These are phyloP conservation scores for Poeciliopsis retropinna DNA, from an alignment of 2,113 vertebrate genomes.

Conservation along the genomic window DNA sequence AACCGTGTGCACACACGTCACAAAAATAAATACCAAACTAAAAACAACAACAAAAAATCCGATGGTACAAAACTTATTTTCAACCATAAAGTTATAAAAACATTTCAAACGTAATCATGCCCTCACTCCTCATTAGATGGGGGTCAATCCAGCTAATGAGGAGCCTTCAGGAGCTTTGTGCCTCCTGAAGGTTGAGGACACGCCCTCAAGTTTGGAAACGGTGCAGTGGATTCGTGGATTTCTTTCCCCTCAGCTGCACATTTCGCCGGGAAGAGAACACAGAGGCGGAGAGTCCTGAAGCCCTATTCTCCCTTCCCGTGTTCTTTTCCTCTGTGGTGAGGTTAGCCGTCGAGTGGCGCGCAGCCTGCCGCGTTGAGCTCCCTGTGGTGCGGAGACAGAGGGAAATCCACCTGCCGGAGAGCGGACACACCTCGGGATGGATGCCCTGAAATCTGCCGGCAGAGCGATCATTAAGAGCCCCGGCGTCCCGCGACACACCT, in stretches of 20 bases:
- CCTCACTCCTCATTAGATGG: neutral
- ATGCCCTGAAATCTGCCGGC: conserved; percentile 87
- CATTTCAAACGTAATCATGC: neutral
- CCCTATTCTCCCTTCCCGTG: neutral
- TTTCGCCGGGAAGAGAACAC: neutral
- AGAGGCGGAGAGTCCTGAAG: conserved; percentile 16
- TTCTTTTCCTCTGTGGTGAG: conserved; percentile 9
- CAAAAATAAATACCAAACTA: neutral
- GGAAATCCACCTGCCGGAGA: conserved; percentile 66
- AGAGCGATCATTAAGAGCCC: conserved; percentile 89
- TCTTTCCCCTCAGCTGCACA: conserved; percentile 18
- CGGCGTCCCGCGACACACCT: conserved; percentile 84
- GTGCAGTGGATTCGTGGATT: conserved; percentile 19
- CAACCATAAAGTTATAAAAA: neutral
- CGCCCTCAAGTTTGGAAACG: conserved; percentile 63
- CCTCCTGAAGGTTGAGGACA: conserved; percentile 53
- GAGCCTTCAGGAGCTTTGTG: neutral
- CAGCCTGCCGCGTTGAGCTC: conserved; percentile 11
- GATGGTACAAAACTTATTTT: neutral
- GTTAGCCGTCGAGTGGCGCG: conserved; percentile 18
- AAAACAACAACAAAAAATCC: neutral
- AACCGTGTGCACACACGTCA: neutral
- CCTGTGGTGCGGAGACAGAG: conserved; percentile 37
- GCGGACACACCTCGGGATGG: conserved; percentile 77
- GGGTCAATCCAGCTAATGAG: no score